Evolutionary conservation across 1,140 invertebrate genomes (phyloP), one percentile per base, ranked within the genome.

Genomic region (Trichonephila inaurata): DNA sequence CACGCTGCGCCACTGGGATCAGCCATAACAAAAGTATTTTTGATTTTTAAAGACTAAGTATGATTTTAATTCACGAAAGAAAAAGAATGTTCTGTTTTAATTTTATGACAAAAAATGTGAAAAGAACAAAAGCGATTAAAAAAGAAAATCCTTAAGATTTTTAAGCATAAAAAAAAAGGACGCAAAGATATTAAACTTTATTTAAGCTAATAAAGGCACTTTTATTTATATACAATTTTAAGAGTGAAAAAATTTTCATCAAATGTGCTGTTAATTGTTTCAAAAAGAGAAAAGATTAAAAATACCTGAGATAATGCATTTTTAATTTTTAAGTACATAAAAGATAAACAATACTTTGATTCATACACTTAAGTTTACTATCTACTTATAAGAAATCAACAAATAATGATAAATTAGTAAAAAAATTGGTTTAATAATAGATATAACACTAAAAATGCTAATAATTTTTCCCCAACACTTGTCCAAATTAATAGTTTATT

Each of bases 151-250:
- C 62, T 18, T 64, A 64, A 19, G 62, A 64, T 0, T 51, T 51
- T 19, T 21, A 64, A 5, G 62, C 62, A 64, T 64, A 40, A 77
- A 33, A 44, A 33, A 44, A 72, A 85, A 85, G 51, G 21, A 61
- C 72, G 64, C 61, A 89, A 85, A 89, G 40, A 88, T 72, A 77
- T 69, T 72, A 91, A 64, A 82, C 85, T 91, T 91, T 91, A 91
- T 91, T 91, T 28, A 40, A 64, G 77, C 82, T 85, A 85, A 85
- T 62, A 83, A 85, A 91, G 90, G 90, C 90, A 91, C 90, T 91
- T 91, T 81, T 82, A 85, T 85, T 82, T 91, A 91, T 91, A 21
- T 91, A 91, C 90, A 91, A 5, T 44, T 60, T 85, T 58, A 60
- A 85, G 24, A 24, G 83, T 85, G 83, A 58, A 85, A 24, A 60